Percentiles rank a stretch among this genome's conserved stretches.
These are phyloP conservation scores for Mythimna impura DNA, from an alignment of 2,888 invertebrate genomes.

Conservation along the genomic window DNA sequence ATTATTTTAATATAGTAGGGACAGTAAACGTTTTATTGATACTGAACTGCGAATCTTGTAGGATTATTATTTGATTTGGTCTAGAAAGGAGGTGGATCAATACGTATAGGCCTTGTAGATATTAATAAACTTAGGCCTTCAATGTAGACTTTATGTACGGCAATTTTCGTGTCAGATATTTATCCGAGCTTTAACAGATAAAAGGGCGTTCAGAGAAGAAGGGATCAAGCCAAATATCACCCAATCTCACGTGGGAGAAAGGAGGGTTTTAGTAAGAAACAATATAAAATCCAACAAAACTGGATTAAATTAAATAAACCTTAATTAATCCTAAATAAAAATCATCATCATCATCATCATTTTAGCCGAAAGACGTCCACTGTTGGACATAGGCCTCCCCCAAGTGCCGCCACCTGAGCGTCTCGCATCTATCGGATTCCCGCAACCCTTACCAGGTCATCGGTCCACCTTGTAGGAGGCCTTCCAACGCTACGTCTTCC, in stretches of 20 bases:
- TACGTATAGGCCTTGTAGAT: slow-evolving; percentile 18
- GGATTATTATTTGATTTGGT: slow-evolving; percentile 34
- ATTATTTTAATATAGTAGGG: slow-evolving; percentile 37
- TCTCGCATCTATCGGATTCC: no score
- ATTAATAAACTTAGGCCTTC: slow-evolving; percentile 18
- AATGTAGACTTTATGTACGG: slow-evolving; percentile 4
- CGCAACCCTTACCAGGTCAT: no score
- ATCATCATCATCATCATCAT: background rate
- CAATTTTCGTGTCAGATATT: slow-evolving; percentile 7
- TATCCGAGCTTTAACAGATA: background rate
- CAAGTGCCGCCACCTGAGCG: no score
- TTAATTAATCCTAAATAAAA: background rate
- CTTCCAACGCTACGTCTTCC: no score
- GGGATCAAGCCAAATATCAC: background rate
- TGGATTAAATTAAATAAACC: background rate
- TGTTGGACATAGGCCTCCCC: no score
- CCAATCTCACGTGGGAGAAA: background rate
- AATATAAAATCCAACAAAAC: no score
- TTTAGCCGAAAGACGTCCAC: no score
- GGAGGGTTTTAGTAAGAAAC: background rate
- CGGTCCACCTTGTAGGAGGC: no score
- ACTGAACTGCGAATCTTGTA: slow-evolving; percentile 14
- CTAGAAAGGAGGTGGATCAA: slow-evolving; percentile 24
- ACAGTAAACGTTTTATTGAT: slow-evolving; percentile 10
- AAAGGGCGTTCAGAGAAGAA: background rate